Evolutionary conservation across 1,140 invertebrate species (phyloP).

Genomic region (Drosophila ficusphila): DNA sequence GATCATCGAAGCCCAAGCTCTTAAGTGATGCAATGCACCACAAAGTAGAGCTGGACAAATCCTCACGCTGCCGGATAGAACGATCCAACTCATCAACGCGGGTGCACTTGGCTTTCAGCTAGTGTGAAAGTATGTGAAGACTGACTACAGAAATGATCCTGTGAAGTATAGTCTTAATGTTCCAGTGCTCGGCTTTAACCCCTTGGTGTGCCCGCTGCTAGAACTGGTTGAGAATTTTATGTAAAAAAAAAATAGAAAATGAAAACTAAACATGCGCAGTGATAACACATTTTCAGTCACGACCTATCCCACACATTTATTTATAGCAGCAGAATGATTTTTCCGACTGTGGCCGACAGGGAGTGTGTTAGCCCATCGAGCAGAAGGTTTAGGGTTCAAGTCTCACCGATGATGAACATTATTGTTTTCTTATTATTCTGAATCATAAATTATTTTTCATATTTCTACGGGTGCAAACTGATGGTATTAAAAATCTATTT

Average conservation of each 20-base stretch:
- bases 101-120: constrained; percentile 44
- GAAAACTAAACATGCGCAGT: neutral
- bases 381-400: neutral
- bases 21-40: constrained; percentile 1
- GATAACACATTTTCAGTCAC: neutral
- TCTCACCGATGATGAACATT: no score
- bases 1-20: constrained; percentile 64
- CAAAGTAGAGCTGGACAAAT: constrained; percentile 34
- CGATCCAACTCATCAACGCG: constrained; percentile 72
- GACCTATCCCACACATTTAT: neutral
- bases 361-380: neutral
- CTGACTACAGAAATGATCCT: constrained; percentile 80
- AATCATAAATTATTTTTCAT: no score
- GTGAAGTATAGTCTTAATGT: constrained; percentile 78
- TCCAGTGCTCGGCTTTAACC: neutral
- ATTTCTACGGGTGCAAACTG: no score
- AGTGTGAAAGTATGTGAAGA: constrained; percentile 66
- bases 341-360: neutral
- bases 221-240: neutral
- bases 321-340: neutral
- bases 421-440: no score
- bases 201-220: neutral
- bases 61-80: constrained; percentile 73
- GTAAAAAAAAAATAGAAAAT: neutral
- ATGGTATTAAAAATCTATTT: no score